Conservation (phyloP, 2,888 invertebrate genomes). For the Drosophila merina region DNA sequence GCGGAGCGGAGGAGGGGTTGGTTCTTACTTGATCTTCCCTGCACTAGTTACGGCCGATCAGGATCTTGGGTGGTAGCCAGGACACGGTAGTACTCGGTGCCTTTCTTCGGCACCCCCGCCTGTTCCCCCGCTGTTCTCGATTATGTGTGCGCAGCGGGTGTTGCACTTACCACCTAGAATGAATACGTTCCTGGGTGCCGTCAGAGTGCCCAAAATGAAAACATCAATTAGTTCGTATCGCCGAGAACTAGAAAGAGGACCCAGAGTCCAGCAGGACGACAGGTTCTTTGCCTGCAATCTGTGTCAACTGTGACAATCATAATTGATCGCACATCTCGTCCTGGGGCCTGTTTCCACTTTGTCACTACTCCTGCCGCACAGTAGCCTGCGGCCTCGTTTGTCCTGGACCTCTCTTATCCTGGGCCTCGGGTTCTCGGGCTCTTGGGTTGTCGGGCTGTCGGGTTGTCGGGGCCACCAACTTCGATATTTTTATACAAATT, state of each 20-base stretch:
- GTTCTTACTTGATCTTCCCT: constrained; percentile 33
- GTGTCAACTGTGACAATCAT: constrained; percentile 79
- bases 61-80: constrained; percentile 38
- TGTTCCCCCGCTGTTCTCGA: constrained; percentile 57
- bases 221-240: constrained; percentile 77
- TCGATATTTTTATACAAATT: constrained; percentile 79
- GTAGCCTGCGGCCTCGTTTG: constrained; percentile 73
- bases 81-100: constrained; percentile 6
- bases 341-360: constrained; percentile 53
- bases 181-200: constrained; percentile 59
- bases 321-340: constrained; percentile 67
- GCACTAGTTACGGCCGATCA: constrained; percentile 56
- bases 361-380: constrained; percentile 52
- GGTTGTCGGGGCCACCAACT: constrained; percentile 71
- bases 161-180: constrained; percentile 81
- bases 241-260: constrained; percentile 31
- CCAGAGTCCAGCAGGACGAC: constrained; percentile 8
- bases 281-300: constrained; percentile 51
- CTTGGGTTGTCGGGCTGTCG: constrained; percentile 15
- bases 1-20: constrained; percentile 21
- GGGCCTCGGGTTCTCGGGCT: constrained; percentile 12
- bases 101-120: constrained; percentile 28
- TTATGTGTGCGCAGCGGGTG: constrained; percentile 83
- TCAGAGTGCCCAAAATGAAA: constrained; percentile 68
- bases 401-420: constrained; percentile 28